phyloP scores from a whole-genome alignment of 2,888 invertebrate genomes.

The Parochlus steinenii region DNA sequence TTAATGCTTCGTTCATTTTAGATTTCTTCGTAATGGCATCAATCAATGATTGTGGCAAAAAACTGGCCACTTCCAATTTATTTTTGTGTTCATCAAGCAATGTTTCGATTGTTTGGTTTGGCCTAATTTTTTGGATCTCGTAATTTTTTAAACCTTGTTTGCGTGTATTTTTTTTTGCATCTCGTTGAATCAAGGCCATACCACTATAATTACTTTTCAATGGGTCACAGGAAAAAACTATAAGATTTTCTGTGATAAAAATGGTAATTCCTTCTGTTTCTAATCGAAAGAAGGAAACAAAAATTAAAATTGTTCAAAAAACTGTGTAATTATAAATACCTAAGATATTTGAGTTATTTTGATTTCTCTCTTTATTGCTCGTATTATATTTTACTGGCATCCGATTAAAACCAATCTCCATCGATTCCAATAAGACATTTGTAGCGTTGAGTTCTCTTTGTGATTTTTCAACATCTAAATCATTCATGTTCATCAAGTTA shows the following conservation, averaged over 20 bases:
- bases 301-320: too few relatives aligned
- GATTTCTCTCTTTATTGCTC: constrained; percentile 19
- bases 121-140: constrained; percentile 25
- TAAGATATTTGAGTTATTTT: neutral
- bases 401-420: constrained; percentile 37
- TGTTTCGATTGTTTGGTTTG: constrained; percentile 29
- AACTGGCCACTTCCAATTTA: constrained; percentile 36
- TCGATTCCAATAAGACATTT: constrained; percentile 41
- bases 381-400: constrained; percentile 22
- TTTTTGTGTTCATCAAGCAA: constrained; percentile 32
- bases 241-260: constrained; percentile 20
- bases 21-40: constrained; percentile 20
- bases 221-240: constrained; percentile 23
- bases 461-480: constrained; percentile 29
- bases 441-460: constrained; percentile 44
- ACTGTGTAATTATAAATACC: too few relatives aligned
- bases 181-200: constrained; percentile 20
- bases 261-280: constrained; percentile 20
- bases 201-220: constrained; percentile 23
- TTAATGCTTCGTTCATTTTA: constrained; percentile 19
- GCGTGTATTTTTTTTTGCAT: constrained; percentile 13
- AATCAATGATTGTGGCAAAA: constrained; percentile 32
- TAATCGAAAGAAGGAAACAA: too few relatives aligned
- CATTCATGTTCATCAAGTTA: constrained; percentile 34
- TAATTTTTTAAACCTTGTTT: constrained; percentile 13